These are phyloP conservation scores for Grammomys dolichurus DNA, from an alignment of 2,113 vertebrate species.

Conservation along the genomic window DNA sequence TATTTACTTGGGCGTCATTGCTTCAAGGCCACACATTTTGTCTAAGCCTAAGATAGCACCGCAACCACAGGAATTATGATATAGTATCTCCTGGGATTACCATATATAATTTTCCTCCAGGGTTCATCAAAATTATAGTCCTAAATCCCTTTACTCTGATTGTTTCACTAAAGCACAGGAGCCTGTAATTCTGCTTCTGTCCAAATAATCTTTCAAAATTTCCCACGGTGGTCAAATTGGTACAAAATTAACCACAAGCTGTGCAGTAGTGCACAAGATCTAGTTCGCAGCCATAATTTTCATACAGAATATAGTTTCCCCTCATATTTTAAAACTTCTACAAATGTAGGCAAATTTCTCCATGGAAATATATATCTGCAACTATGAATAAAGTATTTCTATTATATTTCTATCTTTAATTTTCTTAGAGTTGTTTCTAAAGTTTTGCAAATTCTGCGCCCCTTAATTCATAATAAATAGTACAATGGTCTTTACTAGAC, in stretches of 20 bases:
- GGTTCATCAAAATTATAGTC: not conserved
- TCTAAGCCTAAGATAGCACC: not conserved
- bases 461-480: not conserved
- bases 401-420: constrained; percentile 12
- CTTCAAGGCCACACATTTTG: not conserved
- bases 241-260: not conserved
- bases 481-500: not conserved
- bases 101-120: not conserved
- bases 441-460: not conserved
- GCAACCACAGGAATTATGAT: not conserved
- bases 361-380: not conserved
- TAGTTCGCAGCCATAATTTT: not conserved
- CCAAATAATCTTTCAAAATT: not conserved
- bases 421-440: constrained; percentile 3
- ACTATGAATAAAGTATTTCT: not conserved
- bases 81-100: not conserved
- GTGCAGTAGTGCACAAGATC: not conserved
- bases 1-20: not conserved
- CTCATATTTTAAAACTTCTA: constrained; percentile 13
- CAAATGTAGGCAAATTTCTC: not conserved
- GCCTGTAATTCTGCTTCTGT: not conserved
- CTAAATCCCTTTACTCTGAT: not conserved
- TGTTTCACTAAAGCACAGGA: not conserved
- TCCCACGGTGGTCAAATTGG: not conserved
- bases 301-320: not conserved